Conservation (phyloP, 2,888 invertebrate genomes). For the Caenorhabditis sulstoni region DNA sequence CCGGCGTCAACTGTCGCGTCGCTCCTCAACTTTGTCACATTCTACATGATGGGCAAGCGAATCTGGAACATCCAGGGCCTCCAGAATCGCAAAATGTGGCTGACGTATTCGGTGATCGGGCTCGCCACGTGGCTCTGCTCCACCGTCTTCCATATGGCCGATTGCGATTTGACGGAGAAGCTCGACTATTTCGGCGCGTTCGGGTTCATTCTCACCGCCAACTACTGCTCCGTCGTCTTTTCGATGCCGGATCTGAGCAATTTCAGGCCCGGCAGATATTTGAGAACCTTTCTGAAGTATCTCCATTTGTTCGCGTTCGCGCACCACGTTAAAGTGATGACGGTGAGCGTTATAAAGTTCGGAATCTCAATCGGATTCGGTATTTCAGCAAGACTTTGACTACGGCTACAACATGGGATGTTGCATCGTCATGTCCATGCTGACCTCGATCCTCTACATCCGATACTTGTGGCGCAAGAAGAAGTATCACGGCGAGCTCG, state of each 20-base stretch:
- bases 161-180: constrained; percentile 74
- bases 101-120: constrained; percentile 67
- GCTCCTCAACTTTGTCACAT: constrained; percentile 67
- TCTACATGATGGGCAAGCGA: constrained; percentile 58
- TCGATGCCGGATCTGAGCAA: constrained; percentile 26
- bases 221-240: constrained; percentile 67
- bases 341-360: constrained; percentile 37
- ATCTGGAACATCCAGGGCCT: constrained; percentile 38
- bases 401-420: constrained; percentile 74
- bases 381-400: constrained; percentile 65
- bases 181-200: constrained; percentile 75
- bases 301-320: constrained; percentile 32
- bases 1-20: constrained; percentile 76
- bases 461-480: constrained; percentile 28
- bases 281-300: constrained; percentile 15
- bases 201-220: constrained; percentile 52
- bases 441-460: constrained; percentile 65
- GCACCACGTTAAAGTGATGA: constrained; percentile 52
- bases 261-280: constrained; percentile 15
- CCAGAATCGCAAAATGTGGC: constrained; percentile 62
- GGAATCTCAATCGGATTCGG: background rate
- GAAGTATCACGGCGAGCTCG: constrained; percentile 19
- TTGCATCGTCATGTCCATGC: constrained; percentile 64
- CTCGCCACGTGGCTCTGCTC: constrained; percentile 71
- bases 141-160: constrained; percentile 71